Conservation (phyloP, 30 jellyfish, hydroid and myxozoan genomes). For the Hydractinia symbiolongicarpus region DNA sequence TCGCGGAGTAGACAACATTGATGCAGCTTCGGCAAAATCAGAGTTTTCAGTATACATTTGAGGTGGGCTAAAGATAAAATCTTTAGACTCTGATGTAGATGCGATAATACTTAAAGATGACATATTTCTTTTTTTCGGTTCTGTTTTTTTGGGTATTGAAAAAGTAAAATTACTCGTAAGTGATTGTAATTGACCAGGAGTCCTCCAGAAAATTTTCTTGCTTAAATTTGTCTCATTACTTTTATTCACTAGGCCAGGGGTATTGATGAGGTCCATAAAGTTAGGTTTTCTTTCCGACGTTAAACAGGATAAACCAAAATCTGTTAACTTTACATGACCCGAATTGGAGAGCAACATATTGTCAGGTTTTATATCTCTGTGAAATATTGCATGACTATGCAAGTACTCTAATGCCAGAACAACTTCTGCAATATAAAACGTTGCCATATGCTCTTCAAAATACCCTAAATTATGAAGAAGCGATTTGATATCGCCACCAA, state of each 20-base stretch:
- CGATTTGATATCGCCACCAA: slow-evolving; percentile 93
- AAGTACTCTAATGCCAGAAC: slow-evolving; percentile 71
- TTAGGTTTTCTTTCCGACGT: slow-evolving; percentile 59
- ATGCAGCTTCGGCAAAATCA: neutral
- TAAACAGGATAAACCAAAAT: slow-evolving; percentile 74
- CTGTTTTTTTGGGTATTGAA: slow-evolving; percentile 34
- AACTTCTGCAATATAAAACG: slow-evolving; percentile 69
- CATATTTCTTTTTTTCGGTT: slow-evolving; percentile 1
- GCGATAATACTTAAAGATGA: neutral
- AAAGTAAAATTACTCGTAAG: slow-evolving; percentile 74
- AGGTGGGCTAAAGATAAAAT: slow-evolving; percentile 27
- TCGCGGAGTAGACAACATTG: neutral
- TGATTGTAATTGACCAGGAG: slow-evolving; percentile 90
- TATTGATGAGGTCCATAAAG: slow-evolving; percentile 62
- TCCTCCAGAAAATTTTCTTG: slow-evolving; percentile 61
- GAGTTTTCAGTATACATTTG: neutral
- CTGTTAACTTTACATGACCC: slow-evolving; percentile 88
- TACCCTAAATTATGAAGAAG: slow-evolving; percentile 85
- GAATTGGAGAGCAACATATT: slow-evolving; percentile 67
- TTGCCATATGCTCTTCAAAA: slow-evolving; percentile 69
- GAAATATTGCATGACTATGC: slow-evolving; percentile 74
- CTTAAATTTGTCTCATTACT: slow-evolving; percentile 43
- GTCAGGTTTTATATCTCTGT: slow-evolving; percentile 94
- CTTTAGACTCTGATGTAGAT: neutral
- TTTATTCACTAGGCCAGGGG: slow-evolving; percentile 47